Conservation (phyloP, 2,797 vertebrate genomes). For the Sebastiscus tertius region DNA sequence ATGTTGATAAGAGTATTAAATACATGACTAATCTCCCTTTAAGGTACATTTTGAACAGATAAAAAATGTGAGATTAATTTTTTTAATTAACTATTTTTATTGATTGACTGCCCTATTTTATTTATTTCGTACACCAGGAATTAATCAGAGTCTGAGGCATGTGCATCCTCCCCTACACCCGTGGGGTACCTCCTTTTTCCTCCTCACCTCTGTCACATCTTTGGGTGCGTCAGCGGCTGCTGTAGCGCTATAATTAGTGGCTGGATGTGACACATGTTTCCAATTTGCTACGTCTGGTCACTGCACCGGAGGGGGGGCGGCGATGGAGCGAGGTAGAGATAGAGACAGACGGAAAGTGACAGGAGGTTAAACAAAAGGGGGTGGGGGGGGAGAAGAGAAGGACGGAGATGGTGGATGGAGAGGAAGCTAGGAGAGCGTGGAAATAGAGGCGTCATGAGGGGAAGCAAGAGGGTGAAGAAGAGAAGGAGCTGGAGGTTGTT, state of each 20-base stretch:
- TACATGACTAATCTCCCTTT: too few species aligned
- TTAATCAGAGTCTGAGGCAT: not conserved
- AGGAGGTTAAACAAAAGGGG: not conserved
- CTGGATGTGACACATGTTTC: slow-evolving; percentile 83
- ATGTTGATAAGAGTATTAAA: too few species aligned
- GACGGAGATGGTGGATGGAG: not conserved
- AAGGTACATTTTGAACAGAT: too few species aligned
- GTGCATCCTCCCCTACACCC: not conserved
- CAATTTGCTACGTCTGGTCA: slow-evolving; percentile 78
- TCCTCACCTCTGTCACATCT: slow-evolving; percentile 56
- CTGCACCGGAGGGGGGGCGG: not conserved
- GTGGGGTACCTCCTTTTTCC: slow-evolving; percentile 4
- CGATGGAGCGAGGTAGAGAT: slow-evolving; percentile 53
- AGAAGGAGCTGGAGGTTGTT: slow-evolving; percentile 14
- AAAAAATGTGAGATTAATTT: too few species aligned
- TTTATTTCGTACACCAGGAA: not conserved
- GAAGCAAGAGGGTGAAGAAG: not conserved
- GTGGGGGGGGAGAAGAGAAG: not conserved
- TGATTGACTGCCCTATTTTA: not conserved
- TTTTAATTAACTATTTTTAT: too few species aligned
- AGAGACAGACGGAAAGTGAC: slow-evolving; percentile 60
- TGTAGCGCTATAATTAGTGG: slow-evolving; percentile 73
- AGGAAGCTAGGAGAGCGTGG: not conserved
- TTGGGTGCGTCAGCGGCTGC: slow-evolving; percentile 43
- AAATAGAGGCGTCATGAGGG: not conserved